Base-by-base conservation (phyloP, 2,797 vertebrate species). In the Clarias laeviceps region DNA sequence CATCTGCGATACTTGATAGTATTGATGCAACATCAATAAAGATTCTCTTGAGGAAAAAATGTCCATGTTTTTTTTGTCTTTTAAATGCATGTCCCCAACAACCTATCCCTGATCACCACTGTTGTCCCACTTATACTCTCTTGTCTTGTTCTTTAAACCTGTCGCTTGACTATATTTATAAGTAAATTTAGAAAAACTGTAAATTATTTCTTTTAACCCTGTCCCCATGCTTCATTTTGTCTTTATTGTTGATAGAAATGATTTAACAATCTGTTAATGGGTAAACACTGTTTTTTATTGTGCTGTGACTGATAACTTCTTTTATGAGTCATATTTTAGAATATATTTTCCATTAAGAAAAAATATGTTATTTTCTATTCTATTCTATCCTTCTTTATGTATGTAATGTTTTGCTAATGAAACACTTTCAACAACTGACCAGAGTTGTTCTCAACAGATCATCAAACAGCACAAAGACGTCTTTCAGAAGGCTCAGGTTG, bases 21-120 rank as follows among this genome's bases (percentile, higher is more conserved):
- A 97, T 95, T 97, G 96, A 97, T 95, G 95, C 93, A 92, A 94
- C 95, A 93, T 96, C 96, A 98, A 97, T 98, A 98, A 99, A 98
- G 93, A 92, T 91, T 93, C 92, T 94, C 95, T 94, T 96, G 91
- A 12, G 50, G 50, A 91, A 95, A 85, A 90, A 93, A 76, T 40
- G 69, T 88, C 90, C 84, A 90, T 87, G 29, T 82, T 82, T 11
- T 61, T 34, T 4, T 32, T 5, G 22, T 57, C n/a, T 80, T 78
- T 77, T 79, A 8, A 62, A 62, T 24, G 5, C 11, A 64, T 15
- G 27, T 50, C 66, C 62, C 76, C 57, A 40, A 62, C 11, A 37
- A 40, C 22, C 32, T 61, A 62, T 37, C 57, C n/a, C 8, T 61
- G 56, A 45, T 15, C 32, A 17, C 24, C 12, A 37, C 9, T 61